phyloP scores from a whole-genome alignment of 2,888 invertebrate species.

The Drosophila multiciliata region DNA sequence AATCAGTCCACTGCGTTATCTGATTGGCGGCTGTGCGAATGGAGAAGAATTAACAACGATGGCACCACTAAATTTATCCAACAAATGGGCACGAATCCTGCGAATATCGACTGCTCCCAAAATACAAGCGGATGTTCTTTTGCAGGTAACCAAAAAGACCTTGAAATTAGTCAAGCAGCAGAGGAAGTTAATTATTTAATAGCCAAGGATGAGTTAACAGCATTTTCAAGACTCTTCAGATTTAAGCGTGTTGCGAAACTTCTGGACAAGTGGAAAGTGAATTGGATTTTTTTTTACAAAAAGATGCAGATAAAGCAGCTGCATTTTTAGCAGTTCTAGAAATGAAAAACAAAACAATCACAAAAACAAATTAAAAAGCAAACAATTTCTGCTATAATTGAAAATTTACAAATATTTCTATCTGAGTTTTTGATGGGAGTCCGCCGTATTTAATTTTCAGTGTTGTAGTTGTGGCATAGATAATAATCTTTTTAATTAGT shows the following conservation, averaged over 20 bases:
- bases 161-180: conserved; percentile 20
- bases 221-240: background rate
- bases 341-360: conserved; percentile 23
- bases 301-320: conserved; percentile 6
- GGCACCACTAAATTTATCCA: conserved; percentile 81
- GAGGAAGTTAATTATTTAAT: conserved; percentile 12
- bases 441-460: conserved; percentile 29
- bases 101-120: conserved; percentile 82
- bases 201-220: background rate
- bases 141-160: conserved; percentile 78
- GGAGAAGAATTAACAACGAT: conserved; percentile 75
- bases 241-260: background rate
- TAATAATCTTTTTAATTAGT: conserved; percentile 16
- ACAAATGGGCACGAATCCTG: conserved; percentile 83
- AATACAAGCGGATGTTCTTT: conserved; percentile 81
- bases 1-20: conserved; percentile 77
- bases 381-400: conserved; percentile 36
- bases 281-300: conserved; percentile 5
- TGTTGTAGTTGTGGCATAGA: conserved; percentile 10
- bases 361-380: background rate
- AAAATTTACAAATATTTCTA: conserved; percentile 55
- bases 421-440: conserved; percentile 3
- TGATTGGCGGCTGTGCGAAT: conserved; percentile 81
- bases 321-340: background rate
- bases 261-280: conserved; percentile 13